These are phyloP conservation scores for Cecidostiba fungosa DNA, from an alignment of 2,888 invertebrate species.

Conservation along the genomic window DNA sequence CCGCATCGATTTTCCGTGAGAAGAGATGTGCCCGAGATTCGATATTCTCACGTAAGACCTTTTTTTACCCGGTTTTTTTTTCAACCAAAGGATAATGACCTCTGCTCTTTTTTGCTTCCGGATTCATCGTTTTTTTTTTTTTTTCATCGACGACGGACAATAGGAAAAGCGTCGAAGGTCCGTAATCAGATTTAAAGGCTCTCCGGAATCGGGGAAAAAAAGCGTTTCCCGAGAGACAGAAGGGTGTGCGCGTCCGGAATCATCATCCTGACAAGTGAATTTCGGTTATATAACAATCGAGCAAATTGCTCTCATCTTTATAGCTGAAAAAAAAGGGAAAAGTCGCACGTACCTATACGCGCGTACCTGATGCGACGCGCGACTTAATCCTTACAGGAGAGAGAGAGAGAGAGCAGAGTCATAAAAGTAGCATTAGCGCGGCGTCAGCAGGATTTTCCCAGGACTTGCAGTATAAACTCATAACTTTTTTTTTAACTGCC, in stretches of 20 bases:
- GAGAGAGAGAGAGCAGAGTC: constrained; percentile 25
- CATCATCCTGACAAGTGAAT: constrained; percentile 51
- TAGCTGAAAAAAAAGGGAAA: constrained; percentile 5
- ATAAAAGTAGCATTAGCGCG: constrained; percentile 50
- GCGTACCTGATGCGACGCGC: not conserved
- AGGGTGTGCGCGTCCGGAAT: not conserved
- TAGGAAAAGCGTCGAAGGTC: not conserved
- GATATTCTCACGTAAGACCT: constrained; percentile 10
- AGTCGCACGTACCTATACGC: not conserved
- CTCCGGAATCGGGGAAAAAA: not conserved
- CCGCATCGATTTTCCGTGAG: constrained; percentile 6
- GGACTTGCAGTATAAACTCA: constrained; percentile 23
- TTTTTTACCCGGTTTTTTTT: constrained; percentile 21
- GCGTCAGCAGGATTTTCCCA: constrained; percentile 41
- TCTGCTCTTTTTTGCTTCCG: constrained; percentile 16
- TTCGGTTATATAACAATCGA: not conserved
- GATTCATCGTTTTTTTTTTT: constrained; percentile 24
- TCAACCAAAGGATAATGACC: constrained; percentile 33
- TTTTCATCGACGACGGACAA: not conserved
- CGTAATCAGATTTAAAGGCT: constrained; percentile 55
- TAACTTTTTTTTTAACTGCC: constrained; percentile 48
- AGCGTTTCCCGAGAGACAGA: not conserved
- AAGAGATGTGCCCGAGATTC: not conserved
- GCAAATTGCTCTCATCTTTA: not conserved
- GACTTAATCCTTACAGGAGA: constrained; percentile 42